Conservation (phyloP, 2,113 vertebrate species). For the Ammospiza nelsoni region DNA sequence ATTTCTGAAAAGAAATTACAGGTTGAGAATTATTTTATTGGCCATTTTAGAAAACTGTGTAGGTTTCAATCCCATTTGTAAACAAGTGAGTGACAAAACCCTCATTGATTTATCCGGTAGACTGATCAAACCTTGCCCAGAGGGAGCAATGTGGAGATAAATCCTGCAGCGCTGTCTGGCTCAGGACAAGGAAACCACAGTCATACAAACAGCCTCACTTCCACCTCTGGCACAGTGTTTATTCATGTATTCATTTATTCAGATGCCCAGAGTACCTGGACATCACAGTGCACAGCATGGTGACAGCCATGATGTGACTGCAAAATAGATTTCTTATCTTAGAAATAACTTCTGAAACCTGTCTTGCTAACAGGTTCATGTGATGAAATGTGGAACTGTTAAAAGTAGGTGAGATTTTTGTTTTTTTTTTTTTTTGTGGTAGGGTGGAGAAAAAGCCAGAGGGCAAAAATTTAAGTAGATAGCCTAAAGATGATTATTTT, state of each 20-base stretch:
- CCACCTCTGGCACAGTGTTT: neutral
- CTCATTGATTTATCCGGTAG: neutral
- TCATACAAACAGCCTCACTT: neutral
- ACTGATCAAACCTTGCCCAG: neutral
- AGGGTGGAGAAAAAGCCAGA: neutral
- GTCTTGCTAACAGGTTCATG: rapidly evolving
- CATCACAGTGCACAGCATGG: rapidly evolving
- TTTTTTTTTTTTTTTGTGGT: neutral
- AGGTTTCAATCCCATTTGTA: neutral
- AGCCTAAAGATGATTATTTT: neutral
- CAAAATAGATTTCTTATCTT: neutral
- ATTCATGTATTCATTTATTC: neutral
- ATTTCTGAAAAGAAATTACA: neutral
- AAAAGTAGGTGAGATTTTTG: neutral
- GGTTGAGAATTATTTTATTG: neutral
- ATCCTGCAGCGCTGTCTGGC: neutral
- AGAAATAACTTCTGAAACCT: neutral
- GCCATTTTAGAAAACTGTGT: neutral
- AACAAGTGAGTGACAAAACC: conserved; percentile 6
- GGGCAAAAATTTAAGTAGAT: neutral
- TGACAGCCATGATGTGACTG: neutral
- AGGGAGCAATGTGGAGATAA: neutral
- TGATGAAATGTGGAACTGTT: neutral
- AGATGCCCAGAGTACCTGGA: neutral
- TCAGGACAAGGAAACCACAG: neutral